Evolutionary conservation across 2,113 vertebrate genomes (phyloP).

Genomic region (Cygnus atratus): DNA sequence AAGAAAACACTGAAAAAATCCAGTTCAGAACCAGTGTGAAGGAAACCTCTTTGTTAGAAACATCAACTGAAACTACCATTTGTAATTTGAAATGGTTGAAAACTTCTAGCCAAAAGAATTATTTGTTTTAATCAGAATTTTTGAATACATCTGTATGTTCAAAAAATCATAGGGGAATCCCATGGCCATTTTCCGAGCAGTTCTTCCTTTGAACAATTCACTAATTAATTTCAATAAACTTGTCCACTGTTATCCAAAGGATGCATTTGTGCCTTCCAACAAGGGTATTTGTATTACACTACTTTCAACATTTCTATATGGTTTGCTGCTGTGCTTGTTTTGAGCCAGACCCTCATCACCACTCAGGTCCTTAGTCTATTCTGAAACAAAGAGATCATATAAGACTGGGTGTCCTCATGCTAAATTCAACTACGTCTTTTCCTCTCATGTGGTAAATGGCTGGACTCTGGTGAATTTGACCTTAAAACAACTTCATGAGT

Average conservation of each 20-base stretch:
- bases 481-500: background rate
- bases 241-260: background rate
- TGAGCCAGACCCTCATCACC: background rate
- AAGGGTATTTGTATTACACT: background rate
- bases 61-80: background rate
- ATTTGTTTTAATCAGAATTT: background rate
- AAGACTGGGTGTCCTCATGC: background rate
- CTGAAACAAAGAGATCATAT: background rate
- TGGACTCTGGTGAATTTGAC: background rate
- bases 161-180: background rate
- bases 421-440: background rate
- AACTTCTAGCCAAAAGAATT: background rate
- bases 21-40: background rate
- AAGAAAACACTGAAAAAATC: background rate
- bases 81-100: background rate
- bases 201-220: background rate
- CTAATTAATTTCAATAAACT: background rate
- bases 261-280: background rate
- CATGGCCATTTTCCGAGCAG: background rate
- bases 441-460: background rate
- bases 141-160: background rate
- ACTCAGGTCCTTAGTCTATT: background rate
- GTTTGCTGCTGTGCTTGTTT: background rate
- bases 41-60: background rate
- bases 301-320: background rate